Conservation (phyloP, 2,113 vertebrate species). For the Chaenocephalus aceratus region DNA sequence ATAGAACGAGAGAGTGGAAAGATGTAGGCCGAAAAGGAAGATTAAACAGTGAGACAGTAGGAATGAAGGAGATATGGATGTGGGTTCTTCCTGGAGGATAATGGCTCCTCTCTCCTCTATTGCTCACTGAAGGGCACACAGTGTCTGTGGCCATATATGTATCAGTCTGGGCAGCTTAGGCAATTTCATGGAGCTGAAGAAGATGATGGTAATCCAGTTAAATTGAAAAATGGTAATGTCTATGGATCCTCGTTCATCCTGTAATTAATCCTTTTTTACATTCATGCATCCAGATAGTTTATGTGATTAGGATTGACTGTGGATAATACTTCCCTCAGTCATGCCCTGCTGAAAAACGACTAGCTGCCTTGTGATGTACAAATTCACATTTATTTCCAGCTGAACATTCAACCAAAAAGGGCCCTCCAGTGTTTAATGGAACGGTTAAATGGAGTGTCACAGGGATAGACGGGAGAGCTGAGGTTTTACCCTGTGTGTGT, state of each 20-base stretch:
- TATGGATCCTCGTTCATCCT: constrained; percentile 64
- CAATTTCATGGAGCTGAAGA: constrained; percentile 71
- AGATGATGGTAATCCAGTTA: constrained; percentile 82
- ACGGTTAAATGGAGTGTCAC: constrained; percentile 44
- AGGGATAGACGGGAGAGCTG: constrained; percentile 7
- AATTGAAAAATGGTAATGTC: constrained; percentile 77
- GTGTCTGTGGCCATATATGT: constrained; percentile 56
- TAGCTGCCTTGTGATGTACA: constrained; percentile 20
- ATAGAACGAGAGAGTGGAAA: constrained; percentile 36
- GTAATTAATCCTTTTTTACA: constrained; percentile 76
- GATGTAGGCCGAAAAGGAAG: constrained; percentile 50
- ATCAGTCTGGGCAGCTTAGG: constrained; percentile 63
- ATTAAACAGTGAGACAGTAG: constrained; percentile 55
- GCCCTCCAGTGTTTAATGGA: constrained; percentile 54
- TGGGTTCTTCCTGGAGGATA: constrained; percentile 57
- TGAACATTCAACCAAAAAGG: not conserved
- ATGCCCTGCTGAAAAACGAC: constrained; percentile 30
- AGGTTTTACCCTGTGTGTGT: constrained; percentile 1
- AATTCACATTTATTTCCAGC: constrained; percentile 38
- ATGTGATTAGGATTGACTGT: constrained; percentile 72
- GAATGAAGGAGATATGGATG: constrained; percentile 36
- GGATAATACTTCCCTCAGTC: constrained; percentile 46
- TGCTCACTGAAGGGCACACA: constrained; percentile 71
- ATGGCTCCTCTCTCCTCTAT: constrained; percentile 64
- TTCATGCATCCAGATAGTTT: constrained; percentile 63